Evolutionary conservation across 1,140 invertebrate species (phyloP), one percentile per base, ranked within the genome.

Genomic region (Ceratina australensis): DNA sequence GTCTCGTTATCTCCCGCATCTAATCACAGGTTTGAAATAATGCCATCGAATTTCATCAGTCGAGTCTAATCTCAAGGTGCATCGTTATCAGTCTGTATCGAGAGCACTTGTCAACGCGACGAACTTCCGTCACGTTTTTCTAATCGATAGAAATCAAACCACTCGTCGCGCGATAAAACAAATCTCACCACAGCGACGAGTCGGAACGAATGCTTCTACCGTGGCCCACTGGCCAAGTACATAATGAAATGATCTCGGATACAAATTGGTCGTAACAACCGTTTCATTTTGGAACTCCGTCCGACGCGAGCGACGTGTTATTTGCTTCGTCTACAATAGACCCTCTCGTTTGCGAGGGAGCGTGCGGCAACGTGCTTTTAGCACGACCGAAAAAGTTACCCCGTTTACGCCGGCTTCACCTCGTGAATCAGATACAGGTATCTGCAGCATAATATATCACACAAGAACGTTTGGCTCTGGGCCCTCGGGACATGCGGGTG

Each of bases 391-490:
- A 84, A 90, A 88, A 83, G 86, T 91, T 90, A 89, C 87, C 84
- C 89, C 87, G 89, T 90, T 91, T 91, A 90, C 89, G 89, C 89
- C 78, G 86, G 81, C 83, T 91, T 90, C 85, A 89, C 87, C 87
- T 91, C 89, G 87, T 91, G 90, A 90, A 92, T 92, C 90, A 92
- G 91, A 92, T 92, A 91, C 86, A 90, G 89, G 88, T 91, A 91
- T 91, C 89, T 89, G 86, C 87, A 90, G 84, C 87, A 91, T 89
- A 90, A 92, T 92, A 92, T 92, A 92, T 92, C 90, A 92, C 90
- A 90, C 84, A 88, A 88, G 88, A 91, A 87, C 87, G 87, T 89
- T 90, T 87, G 89, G 86, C 85, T 84, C 75, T 83, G 77, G 83
- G 73, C 89, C 91, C 91, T 88, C 88, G 79, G 90, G 91, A 92